These are phyloP conservation scores for Bambusicola thoracicus DNA, from an alignment of 2,113 vertebrate species.

Conservation along the genomic window DNA sequence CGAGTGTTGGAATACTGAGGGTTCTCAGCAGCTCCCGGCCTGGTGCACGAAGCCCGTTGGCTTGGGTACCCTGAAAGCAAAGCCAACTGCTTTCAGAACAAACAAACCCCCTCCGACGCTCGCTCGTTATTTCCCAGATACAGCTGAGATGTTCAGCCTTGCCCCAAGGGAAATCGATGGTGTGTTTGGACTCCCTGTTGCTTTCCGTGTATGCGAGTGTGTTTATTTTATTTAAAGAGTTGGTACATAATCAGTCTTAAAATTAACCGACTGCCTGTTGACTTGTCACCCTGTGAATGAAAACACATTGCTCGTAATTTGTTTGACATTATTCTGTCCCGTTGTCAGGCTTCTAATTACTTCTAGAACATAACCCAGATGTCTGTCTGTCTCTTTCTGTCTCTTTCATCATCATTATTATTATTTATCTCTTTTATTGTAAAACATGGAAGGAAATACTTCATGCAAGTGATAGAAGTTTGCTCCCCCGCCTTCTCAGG, in stretches of 20 bases:
- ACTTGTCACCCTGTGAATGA: slow-evolving; percentile 75
- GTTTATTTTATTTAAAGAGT: slow-evolving; percentile 66
- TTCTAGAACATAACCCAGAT: slow-evolving; percentile 71
- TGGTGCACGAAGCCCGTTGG: not conserved
- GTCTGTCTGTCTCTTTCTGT: slow-evolving; percentile 57
- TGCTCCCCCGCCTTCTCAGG: not conserved
- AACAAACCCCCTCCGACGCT: not conserved
- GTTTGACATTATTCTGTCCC: slow-evolving; percentile 68
- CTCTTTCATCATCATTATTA: not conserved
- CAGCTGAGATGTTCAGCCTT: not conserved
- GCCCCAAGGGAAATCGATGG: slow-evolving; percentile 27
- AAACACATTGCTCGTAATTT: slow-evolving; percentile 72
- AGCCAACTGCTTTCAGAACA: not conserved
- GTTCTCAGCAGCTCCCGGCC: not conserved
- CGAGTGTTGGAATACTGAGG: not conserved
- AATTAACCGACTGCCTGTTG: slow-evolving; percentile 70
- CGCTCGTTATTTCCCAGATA: rapidly evolving
- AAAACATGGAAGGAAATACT: not conserved
- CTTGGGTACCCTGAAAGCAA: not conserved
- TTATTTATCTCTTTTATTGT: slow-evolving; percentile 12
- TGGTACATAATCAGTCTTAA: slow-evolving; percentile 62
- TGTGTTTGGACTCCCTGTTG: slow-evolving; percentile 55
- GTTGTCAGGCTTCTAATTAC: slow-evolving; percentile 73
- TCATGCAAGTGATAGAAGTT: not conserved
- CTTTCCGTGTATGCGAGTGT: not conserved